Percentiles rank a stretch among this genome's conserved stretches.
phyloP scores from a whole-genome alignment of 1,140 invertebrate species.

The Schlechtendalia chinensis region DNA sequence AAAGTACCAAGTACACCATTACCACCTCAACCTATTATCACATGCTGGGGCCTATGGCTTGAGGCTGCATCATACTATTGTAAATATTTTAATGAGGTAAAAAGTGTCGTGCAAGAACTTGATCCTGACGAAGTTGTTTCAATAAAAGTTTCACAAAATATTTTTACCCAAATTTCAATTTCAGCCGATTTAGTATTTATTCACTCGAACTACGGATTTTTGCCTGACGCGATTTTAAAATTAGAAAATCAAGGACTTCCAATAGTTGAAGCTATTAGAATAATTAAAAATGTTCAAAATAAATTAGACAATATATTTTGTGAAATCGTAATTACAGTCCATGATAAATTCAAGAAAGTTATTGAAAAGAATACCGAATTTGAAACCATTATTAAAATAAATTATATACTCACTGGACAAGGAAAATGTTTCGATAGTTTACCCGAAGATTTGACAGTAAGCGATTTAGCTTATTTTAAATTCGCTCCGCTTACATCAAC shows the following conservation, averaged over 20 bases:
- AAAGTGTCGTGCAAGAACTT: not conserved
- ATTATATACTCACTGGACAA: too few relatives aligned
- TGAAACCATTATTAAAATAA: too few relatives aligned
- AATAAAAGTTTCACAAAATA: too few relatives aligned
- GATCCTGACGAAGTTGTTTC: not conserved
- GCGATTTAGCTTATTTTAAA: not conserved
- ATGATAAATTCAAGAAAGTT: too few relatives aligned
- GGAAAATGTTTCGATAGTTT: too few relatives aligned
- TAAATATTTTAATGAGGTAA: not conserved
- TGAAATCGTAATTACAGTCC: too few relatives aligned
- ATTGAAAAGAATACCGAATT: too few relatives aligned
- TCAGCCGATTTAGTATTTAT: not conserved
- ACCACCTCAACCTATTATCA: not conserved
- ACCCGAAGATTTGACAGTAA: not conserved
- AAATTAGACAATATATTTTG: too few relatives aligned
- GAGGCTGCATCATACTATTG: not conserved
- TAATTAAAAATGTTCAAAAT: not conserved
- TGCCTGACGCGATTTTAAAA: not conserved
- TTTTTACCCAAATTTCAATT: not conserved
- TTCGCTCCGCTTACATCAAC: not conserved
- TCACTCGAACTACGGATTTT: not conserved
- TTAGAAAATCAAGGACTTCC: not conserved
- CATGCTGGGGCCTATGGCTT: not conserved
- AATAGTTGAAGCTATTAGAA: not conserved
- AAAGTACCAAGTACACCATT: not conserved